Evolutionary conservation across 2,888 invertebrate species (phyloP).

Genomic region (Eupelmus urozonus): DNA sequence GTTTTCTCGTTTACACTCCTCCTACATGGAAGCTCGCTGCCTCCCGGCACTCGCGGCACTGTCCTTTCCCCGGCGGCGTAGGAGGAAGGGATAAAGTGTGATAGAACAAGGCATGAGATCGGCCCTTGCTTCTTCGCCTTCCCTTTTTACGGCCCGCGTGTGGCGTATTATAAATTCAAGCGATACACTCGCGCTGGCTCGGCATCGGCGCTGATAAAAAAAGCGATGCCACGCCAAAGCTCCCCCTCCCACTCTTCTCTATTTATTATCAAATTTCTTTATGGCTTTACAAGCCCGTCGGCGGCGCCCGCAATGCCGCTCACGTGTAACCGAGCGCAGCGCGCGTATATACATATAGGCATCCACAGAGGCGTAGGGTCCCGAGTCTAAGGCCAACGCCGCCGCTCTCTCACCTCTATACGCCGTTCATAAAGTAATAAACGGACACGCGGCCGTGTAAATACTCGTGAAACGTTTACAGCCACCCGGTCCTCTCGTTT

Average conservation of each 20-base stretch:
- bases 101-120: conserved; percentile 52
- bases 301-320: conserved; percentile 61
- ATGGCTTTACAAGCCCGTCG: conserved; percentile 75
- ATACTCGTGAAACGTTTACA: neutral
- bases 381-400: neutral
- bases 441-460: conserved; percentile 44
- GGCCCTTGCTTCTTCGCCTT: conserved; percentile 55
- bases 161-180: conserved; percentile 73
- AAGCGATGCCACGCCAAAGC: conserved; percentile 57
- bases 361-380: conserved; percentile 1
- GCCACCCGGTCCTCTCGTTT: no score
- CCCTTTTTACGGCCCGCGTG: conserved; percentile 67
- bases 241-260: no score
- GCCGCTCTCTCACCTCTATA: neutral
- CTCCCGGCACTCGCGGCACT: conserved; percentile 33
- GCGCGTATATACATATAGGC: conserved; percentile 1
- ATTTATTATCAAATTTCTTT: conserved; percentile 77
- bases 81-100: conserved; percentile 54
- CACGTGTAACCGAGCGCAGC: neutral
- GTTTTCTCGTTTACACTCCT: conserved; percentile 64
- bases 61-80: conserved; percentile 3
- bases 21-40: conserved; percentile 55
- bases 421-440: conserved; percentile 67
- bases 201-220: conserved; percentile 66
- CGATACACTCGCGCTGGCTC: conserved; percentile 61